Evolutionary conservation across 2,888 invertebrate species (phyloP).

Genomic region (Alloscopus bannaensis): DNA sequence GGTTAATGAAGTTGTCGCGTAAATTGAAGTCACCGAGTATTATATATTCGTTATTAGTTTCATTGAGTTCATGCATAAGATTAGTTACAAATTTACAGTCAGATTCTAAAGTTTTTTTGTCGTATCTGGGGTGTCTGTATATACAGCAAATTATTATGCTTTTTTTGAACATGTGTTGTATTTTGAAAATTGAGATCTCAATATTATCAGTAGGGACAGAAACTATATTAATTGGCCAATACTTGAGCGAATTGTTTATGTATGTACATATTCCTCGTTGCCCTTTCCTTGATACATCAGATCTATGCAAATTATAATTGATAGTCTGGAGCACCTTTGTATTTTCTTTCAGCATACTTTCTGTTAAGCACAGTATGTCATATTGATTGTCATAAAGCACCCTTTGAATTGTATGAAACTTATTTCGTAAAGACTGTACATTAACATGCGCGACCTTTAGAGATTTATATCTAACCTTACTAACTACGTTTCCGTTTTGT

Average conservation of each 20-base stretch:
- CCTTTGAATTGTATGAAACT: not conserved
- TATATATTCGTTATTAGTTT: not conserved
- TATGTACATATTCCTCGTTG: conserved; percentile 13
- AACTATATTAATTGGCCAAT: not conserved
- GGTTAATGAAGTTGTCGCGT: not conserved
- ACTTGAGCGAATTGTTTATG: not conserved
- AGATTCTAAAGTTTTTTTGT: not conserved
- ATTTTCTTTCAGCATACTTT: conserved; percentile 5
- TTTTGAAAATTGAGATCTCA: conserved; percentile 1
- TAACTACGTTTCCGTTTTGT: not conserved
- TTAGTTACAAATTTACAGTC: not conserved
- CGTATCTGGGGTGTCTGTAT: conserved; percentile 32
- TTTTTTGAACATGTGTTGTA: not conserved
- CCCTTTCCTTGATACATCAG: conserved; percentile 1
- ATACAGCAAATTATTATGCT: conserved; percentile 2
- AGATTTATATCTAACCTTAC: not conserved
- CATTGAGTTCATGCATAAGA: not conserved
- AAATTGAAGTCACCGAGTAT: conserved; percentile 38
- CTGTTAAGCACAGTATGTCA: conserved; percentile 19
- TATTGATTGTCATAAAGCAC: not conserved
- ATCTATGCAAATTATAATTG: not conserved
- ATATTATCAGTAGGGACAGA: not conserved
- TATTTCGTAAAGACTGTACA: conserved; percentile 26
- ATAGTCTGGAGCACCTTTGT: not conserved
- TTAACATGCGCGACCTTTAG: conserved; percentile 32